Conservation (phyloP, 2,888 invertebrate species). For the Slavum lentiscoides region DNA sequence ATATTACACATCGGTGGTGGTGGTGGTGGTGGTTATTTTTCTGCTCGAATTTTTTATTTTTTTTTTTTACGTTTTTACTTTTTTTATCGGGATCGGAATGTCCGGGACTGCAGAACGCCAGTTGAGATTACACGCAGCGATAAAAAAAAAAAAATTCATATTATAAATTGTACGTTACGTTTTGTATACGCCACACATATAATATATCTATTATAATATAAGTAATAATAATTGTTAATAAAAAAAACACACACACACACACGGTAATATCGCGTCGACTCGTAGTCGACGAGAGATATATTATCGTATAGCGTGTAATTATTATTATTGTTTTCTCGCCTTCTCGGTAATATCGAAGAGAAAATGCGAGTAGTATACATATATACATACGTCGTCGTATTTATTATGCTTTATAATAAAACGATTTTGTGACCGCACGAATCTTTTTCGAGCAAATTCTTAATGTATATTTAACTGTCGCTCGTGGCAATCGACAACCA, state of each 20-base stretch:
- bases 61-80: neutral
- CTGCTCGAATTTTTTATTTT: neutral
- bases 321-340: neutral
- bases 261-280: constrained; percentile 5
- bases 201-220: neutral
- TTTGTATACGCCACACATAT: neutral
- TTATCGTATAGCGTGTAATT: neutral
- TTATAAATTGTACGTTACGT: neutral
- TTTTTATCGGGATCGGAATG: constrained; percentile 42
- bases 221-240: neutral
- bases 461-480: no score
- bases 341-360: no score
- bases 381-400: no score
- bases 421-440: no score
- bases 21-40: neutral
- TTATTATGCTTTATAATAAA: no score
- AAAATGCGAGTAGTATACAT: no score
- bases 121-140: constrained; percentile 17
- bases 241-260: constrained; percentile 36
- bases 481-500: no score
- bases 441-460: no score
- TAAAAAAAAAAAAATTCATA: constrained; percentile 32
- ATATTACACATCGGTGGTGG: neutral
- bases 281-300: no score
- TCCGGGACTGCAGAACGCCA: constrained; percentile 17